Percentiles rank a stretch among this genome's conserved stretches.
Evolutionary conservation across 2,113 vertebrate genomes (phyloP).

Genomic region (Oryzias javanicus): DNA sequence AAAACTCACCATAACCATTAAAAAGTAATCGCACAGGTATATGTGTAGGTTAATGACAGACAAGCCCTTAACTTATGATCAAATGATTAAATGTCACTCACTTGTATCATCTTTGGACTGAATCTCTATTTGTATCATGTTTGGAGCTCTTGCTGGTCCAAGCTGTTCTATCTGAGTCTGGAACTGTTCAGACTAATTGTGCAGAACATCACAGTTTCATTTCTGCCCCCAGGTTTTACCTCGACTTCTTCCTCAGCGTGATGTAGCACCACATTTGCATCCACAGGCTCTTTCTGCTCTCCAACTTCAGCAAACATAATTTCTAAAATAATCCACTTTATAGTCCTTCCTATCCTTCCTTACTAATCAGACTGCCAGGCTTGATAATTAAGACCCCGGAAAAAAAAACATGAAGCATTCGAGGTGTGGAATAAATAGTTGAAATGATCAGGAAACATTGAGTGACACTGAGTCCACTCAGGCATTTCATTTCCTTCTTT

Average conservation of each 20-base stretch:
- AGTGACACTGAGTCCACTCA: constrained; percentile 28
- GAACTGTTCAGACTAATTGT: constrained; percentile 21
- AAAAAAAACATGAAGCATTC: constrained; percentile 9
- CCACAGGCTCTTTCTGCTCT: constrained; percentile 20
- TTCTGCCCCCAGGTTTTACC: constrained; percentile 12
- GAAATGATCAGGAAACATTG: too few species aligned
- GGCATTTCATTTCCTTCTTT: constrained; percentile 5
- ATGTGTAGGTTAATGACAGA: constrained; percentile 7
- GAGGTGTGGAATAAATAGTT: constrained; percentile 13
- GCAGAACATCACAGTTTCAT: constrained; percentile 12
- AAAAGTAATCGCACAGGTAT: constrained; percentile 25
- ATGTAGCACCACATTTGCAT: constrained; percentile 10
- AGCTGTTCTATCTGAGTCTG: constrained; percentile 21
- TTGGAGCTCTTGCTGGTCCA: background rate
- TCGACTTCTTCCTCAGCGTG: constrained; percentile 19
- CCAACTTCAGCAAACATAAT: constrained; percentile 12
- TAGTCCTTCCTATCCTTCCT: constrained; percentile 7
- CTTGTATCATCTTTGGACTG: constrained; percentile 3
- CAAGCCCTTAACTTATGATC: background rate
- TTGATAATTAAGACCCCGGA: too few species aligned
- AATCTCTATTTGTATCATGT: background rate
- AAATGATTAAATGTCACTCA: background rate
- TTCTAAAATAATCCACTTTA: constrained; percentile 36
- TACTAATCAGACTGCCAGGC: background rate
- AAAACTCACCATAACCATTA: constrained; percentile 34